Evolutionary conservation across 2,797 vertebrate genomes (phyloP).

Genomic region (Silurus aristotelis): DNA sequence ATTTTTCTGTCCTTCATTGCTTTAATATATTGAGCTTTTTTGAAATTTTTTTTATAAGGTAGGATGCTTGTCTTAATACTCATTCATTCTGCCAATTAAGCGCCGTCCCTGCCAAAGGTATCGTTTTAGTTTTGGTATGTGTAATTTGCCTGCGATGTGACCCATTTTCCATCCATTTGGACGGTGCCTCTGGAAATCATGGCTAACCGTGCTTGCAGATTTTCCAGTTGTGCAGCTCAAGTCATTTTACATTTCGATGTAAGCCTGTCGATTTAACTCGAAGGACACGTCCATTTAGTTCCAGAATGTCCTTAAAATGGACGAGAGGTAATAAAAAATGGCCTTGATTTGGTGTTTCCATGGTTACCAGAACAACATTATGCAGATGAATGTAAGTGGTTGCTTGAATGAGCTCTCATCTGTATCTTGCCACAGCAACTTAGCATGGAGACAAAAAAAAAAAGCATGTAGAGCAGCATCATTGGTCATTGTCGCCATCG

Average conservation of each 20-base stretch:
- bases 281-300: constrained; percentile 18
- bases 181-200: constrained; percentile 48
- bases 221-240: constrained; percentile 43
- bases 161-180: constrained; percentile 47
- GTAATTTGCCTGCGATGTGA: constrained; percentile 46
- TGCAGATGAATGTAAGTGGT: constrained; percentile 35
- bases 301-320: constrained; percentile 15
- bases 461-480: constrained; percentile 39
- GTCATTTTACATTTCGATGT: background rate
- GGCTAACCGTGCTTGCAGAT: constrained; percentile 34
- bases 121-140: constrained; percentile 44
- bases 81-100: constrained; percentile 6
- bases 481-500: constrained; percentile 44
- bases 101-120: constrained; percentile 10
- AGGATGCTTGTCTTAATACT: constrained; percentile 32
- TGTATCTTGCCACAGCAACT: constrained; percentile 52
- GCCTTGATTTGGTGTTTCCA: constrained; percentile 39
- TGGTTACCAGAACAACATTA: constrained; percentile 45
- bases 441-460: constrained; percentile 19
- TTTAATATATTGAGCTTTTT: constrained; percentile 42
- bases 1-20: constrained; percentile 45
- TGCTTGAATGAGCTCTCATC: constrained; percentile 40
- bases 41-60: background rate
- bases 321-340: constrained; percentile 20
- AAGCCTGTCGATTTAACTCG: constrained; percentile 10